Evolutionary conservation across 2,113 vertebrate species (phyloP), one percentile per base, ranked within the genome.

Genomic region (Parotia lawesii): DNA sequence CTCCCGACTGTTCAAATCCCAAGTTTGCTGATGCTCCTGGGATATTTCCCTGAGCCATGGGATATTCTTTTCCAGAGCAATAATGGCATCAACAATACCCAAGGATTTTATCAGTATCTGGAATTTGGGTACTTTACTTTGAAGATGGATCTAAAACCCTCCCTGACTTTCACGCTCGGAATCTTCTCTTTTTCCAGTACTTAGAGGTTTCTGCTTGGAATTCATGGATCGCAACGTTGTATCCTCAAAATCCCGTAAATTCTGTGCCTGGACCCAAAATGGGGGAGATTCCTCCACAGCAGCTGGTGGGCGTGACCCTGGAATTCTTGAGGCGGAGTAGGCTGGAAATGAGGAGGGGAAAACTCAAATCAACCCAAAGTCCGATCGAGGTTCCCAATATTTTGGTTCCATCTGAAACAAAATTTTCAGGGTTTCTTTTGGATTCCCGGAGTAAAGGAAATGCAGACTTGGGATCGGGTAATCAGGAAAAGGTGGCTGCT

Each of bases 81-180:
- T 13, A 31, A 44, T 6, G 29, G 14, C 33, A 19, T 21, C 5
- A 2, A 1, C 0, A 0, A 23, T 4, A 54, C 10, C 38, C 62
- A 22, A 45, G 37, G 51, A 19, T 65, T 90, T 75, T 37, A 22
- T 29, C 42, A 38, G 11, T 6, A 73, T 53, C 31, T 6, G 8
- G 37, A 69, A 21, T 61, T 12, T 18, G 33, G 13, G 25, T 33
- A 10, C 6, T 61, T 28, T 33, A 10, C 6, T 61, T 28, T 18
- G 21, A 60, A 86, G 81, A 31, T 0, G 4, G 29, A 38, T 31
- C 10, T 27, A 15, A 82, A 72, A 50, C 3, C 4, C 60, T 42
- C 5, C 11, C 23, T 10, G 10, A 7, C 3, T 73, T 69, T 35
- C 50, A 42, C 18, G 3, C 50, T 40, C 3, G 11, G 27, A 66